Evolutionary conservation across 2,888 invertebrate species (phyloP), one percentile per base, ranked within the genome.

Genomic region (Steromphala cineraria): DNA sequence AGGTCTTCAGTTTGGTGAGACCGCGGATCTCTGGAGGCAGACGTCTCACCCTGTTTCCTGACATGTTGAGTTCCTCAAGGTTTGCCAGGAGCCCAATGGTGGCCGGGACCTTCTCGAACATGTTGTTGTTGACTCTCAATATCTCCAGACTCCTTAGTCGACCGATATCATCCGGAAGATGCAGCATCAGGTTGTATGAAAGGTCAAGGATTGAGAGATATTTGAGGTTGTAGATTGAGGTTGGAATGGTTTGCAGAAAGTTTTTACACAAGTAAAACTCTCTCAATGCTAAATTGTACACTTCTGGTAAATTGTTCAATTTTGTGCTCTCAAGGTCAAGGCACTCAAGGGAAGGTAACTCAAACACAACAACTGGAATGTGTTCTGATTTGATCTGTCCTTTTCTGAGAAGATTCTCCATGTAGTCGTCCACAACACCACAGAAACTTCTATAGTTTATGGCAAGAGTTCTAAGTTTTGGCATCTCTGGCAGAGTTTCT

Each of bases 301-400:
- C 88, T 19, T 92, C 90, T 4, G 93, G 93, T 46, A 93, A 83
- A 76, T 85, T 90, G 88, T 93, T 93, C 19, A 93, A 91, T 82
- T 93, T 93, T n/a, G 92, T 91, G 53, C 85, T 87, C 77, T 92
- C 91, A 71, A 93, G 86, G 84, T 93, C 93, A 21, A 93, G 86
- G 21, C 85, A 84, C 81, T 90, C 87, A 10, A 93, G 87, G 75
- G 89, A 88, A 21, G 92, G 90, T 8, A 93, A 86, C 84, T 93
- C 93, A 86, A 93, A 93, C 71, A 93, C 89, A 21, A 93, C 93
- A 21, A 87, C 80, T 4, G 93, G 93, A 62, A 93, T 90, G 84
- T 93, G 93, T 83, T 93, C 93, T 0, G 93, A 93, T 67, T 90
- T 91, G 36, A 93, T 91, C 87, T 93, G 92, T 17, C 93, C 92